A percentile compares a stretch with the other conserved stretches of the same genome.
Conservation (phyloP, 2,113 vertebrate genomes). For the Vulpes lagopus region DNA sequence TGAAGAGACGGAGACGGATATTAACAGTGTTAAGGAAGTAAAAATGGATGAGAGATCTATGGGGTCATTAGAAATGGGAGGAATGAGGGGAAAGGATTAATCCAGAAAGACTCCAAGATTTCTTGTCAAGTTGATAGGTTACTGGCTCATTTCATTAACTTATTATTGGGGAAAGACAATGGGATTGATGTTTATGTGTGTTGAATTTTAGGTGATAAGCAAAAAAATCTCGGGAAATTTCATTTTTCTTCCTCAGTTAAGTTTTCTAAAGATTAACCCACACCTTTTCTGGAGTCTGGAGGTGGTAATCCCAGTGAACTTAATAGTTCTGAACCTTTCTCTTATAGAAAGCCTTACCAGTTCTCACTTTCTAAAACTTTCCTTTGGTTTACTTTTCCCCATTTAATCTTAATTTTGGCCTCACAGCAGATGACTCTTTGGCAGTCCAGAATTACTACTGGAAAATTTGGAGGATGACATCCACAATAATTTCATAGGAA, state of each 20-base stretch:
- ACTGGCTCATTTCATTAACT: not conserved
- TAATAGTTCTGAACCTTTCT: not conserved
- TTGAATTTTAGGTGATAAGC: constrained; percentile 2
- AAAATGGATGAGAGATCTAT: not conserved
- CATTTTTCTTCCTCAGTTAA: not conserved
- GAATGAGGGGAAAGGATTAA: not conserved
- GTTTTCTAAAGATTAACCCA: not conserved
- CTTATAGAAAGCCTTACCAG: not conserved
- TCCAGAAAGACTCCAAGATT: not conserved
- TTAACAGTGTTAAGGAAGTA: not conserved
- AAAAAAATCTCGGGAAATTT: not conserved
- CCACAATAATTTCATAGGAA: not conserved
- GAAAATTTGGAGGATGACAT: not conserved
- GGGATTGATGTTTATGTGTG: not conserved
- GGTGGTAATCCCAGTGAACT: not conserved
- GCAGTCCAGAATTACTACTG: not conserved
- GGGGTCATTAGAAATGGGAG: not conserved
- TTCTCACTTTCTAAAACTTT: not conserved
- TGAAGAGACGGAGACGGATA: not conserved
- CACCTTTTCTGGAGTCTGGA: not conserved
- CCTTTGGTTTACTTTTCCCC: not conserved
- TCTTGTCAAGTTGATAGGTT: not conserved
- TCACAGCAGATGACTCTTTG: not conserved
- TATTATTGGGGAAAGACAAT: not conserved
- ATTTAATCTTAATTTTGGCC: not conserved